phyloP scores from a whole-genome alignment of 2,888 invertebrate genomes.

The Drosophila falleni region DNA sequence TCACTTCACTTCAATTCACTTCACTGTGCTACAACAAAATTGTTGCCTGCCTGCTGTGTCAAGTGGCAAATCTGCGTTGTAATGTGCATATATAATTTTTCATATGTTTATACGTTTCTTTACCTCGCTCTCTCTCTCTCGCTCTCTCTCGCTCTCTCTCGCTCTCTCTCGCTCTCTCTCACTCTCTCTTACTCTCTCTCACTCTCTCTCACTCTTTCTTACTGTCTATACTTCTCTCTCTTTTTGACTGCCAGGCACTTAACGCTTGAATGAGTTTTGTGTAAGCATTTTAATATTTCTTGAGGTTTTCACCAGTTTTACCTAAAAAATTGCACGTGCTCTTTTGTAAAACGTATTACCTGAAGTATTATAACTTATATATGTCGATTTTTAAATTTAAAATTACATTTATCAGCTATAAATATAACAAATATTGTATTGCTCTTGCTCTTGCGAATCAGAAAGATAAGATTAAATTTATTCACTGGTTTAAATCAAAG shows the following conservation, averaged over 20 bases:
- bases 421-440: not conserved
- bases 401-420: not conserved
- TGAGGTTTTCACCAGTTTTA: not conserved
- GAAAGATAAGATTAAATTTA: too few species aligned
- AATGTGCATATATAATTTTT: constrained; percentile 80
- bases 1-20: constrained; percentile 5
- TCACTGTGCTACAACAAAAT: constrained; percentile 27
- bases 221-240: not conserved
- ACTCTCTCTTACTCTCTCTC: constrained; percentile 1
- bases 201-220: not conserved
- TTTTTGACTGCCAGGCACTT: constrained; percentile 40
- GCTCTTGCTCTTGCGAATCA: not conserved
- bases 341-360: not conserved
- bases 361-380: not conserved
- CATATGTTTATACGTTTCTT: constrained; percentile 46
- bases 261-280: constrained; percentile 69
- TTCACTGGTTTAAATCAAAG: not conserved
- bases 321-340: constrained; percentile 7
- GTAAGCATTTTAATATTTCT: constrained; percentile 49
- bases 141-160: not conserved
- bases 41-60: constrained; percentile 56
- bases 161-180: too few species aligned
- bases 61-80: constrained; percentile 79
- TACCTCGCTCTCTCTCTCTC: constrained; percentile 3
- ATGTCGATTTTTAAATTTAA: not conserved